phyloP scores from a whole-genome alignment of 2,888 invertebrate species.

The Phortica magna region DNA sequence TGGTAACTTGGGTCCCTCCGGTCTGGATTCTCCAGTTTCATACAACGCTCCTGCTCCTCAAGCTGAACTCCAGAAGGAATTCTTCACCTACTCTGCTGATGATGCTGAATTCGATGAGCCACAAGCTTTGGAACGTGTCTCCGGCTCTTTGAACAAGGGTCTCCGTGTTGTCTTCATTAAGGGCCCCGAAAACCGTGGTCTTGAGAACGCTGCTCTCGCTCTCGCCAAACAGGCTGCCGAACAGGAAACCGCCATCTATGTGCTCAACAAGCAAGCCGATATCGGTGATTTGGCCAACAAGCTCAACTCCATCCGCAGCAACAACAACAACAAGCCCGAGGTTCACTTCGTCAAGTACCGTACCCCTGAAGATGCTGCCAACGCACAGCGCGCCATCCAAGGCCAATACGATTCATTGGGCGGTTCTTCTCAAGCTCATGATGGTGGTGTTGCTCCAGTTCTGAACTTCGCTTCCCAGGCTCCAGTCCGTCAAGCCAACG shows the following conservation, averaged over 20 bases:
- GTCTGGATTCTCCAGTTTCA: conserved; percentile 51
- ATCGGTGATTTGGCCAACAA: conserved; percentile 66
- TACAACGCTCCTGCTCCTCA: conserved; percentile 58
- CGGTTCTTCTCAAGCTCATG: conserved; percentile 59
- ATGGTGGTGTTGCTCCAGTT: conserved; percentile 69
- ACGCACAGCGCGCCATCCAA: conserved; percentile 73
- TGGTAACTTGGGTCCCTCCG: conserved; percentile 41
- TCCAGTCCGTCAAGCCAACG: conserved; percentile 51
- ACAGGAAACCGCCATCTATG: conserved; percentile 76
- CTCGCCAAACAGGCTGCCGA: conserved; percentile 74
- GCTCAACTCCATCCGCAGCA: conserved; percentile 61
- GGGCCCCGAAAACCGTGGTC: conserved; percentile 73
- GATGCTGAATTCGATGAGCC: conserved; percentile 67
- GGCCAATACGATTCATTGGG: conserved; percentile 70
- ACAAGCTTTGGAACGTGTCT: conserved; percentile 54
- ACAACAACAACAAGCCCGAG: conserved; percentile 73
- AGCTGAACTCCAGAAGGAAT: conserved; percentile 65
- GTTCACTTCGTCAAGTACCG: conserved; percentile 76
- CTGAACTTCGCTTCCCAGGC: conserved; percentile 69
- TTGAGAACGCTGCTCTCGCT: conserved; percentile 72
- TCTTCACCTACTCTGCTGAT: conserved; percentile 68
- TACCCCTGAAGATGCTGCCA: conserved; percentile 72
- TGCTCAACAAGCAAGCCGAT: conserved; percentile 72
- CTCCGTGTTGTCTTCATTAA: conserved; percentile 75
- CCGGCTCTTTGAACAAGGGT: conserved; percentile 63